These are phyloP conservation scores for Drosophila formosana DNA, from an alignment of 2,888 invertebrate species.

Conservation along the genomic window DNA sequence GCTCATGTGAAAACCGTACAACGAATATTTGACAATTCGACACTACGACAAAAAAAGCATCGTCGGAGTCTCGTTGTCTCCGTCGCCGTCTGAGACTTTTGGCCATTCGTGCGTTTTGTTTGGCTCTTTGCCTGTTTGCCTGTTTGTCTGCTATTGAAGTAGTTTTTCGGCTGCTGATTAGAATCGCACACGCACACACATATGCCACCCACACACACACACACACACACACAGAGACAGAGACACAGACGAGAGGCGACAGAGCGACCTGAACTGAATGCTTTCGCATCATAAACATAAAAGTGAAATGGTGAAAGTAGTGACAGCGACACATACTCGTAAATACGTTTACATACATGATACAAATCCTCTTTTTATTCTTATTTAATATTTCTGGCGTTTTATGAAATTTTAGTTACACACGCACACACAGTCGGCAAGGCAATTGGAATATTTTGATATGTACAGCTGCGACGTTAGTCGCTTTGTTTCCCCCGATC, in stretches of 20 bases:
- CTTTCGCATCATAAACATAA: conserved; percentile 50
- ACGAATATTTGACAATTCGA: conserved; percentile 70
- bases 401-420: conserved; percentile 72
- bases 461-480: conserved; percentile 47
- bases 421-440: conserved; percentile 34
- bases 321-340: conserved; percentile 53
- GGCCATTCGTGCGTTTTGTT: conserved; percentile 51
- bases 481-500: conserved; percentile 19
- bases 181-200: conserved; percentile 64
- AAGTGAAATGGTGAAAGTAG: conserved; percentile 63
- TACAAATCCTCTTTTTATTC: conserved; percentile 66
- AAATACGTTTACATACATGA: conserved; percentile 67
- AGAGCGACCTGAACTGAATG: conserved; percentile 4
- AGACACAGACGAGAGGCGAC: background rate
- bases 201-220: conserved; percentile 13
- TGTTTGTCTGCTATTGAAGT: conserved; percentile 53
- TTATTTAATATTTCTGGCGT: conserved; percentile 74
- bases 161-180: conserved; percentile 69
- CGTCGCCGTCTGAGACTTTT: conserved; percentile 41
- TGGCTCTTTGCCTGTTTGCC: conserved; percentile 41
- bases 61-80: conserved; percentile 19
- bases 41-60: conserved; percentile 10
- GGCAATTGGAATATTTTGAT: conserved; percentile 55
- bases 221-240: background rate
- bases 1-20: conserved; percentile 36